phyloP scores from a whole-genome alignment of 2,888 invertebrate species.

The Flexamia atlantica region DNA sequence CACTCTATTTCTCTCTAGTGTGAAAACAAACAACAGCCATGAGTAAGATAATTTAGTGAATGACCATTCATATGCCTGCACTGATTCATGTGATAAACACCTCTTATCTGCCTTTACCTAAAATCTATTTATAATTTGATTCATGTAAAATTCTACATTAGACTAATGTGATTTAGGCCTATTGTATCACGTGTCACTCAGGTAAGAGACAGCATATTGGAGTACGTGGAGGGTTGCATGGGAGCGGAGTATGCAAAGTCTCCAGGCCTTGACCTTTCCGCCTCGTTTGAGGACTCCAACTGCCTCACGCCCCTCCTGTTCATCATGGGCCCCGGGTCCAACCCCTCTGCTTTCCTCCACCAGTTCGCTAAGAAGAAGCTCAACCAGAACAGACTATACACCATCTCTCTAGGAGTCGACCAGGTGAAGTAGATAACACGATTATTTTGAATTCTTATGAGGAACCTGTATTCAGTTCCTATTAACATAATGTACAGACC shows the following conservation, averaged over 20 bases:
- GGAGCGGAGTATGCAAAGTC: slow-evolving; percentile 86
- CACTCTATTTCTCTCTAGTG: no score
- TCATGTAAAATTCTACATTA: no score
- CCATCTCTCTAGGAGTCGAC: slow-evolving; percentile 91
- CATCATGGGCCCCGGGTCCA: slow-evolving; percentile 89
- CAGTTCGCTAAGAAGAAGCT: slow-evolving; percentile 88
- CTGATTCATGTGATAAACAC: no score
- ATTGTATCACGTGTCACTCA: slow-evolving; percentile 68
- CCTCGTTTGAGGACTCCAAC: slow-evolving; percentile 87
- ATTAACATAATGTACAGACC: no score
- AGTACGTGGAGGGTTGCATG: slow-evolving; percentile 82
- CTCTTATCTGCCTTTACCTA: no score
- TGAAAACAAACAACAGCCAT: no score
- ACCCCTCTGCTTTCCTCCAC: slow-evolving; percentile 87
- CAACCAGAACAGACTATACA: slow-evolving; percentile 80
- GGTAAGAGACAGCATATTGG: slow-evolving; percentile 78
- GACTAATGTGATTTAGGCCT: no score
- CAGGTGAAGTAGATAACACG: slow-evolving; percentile 73
- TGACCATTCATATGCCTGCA: no score
- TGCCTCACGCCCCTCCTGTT: slow-evolving; percentile 87
- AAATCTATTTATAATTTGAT: no score
- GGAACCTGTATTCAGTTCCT: no score
- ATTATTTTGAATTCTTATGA: no score
- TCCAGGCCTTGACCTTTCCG: slow-evolving; percentile 87
- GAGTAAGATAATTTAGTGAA: no score